Conservation (phyloP, 35 echinoderm and acorn worm species). For the Diadema setosum region DNA sequence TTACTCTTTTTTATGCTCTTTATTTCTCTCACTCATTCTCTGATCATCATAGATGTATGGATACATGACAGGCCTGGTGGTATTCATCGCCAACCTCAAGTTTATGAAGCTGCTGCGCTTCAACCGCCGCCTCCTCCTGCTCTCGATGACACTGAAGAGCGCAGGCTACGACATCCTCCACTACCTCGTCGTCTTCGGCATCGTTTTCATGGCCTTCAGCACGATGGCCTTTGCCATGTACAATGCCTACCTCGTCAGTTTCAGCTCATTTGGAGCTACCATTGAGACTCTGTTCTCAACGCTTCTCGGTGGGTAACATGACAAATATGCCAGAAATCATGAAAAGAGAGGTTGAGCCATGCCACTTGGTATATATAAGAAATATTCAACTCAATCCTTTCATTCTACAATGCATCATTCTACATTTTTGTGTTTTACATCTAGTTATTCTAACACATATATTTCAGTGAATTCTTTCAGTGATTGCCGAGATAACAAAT, state of each 20-base stretch:
- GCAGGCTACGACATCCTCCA: slow-evolving; percentile 61
- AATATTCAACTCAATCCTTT: no score
- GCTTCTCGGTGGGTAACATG: slow-evolving; percentile 91
- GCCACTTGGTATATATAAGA: no score
- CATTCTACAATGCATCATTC: no score
- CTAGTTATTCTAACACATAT: no score
- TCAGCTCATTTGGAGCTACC: slow-evolving; percentile 63
- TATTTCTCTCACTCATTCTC: no score
- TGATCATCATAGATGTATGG: slow-evolving; percentile 72
- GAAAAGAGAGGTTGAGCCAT: no score
- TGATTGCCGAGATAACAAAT: no score
- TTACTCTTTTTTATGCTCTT: no score
- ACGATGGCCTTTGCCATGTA: slow-evolving; percentile 61
- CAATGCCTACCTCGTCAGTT: slow-evolving; percentile 30
- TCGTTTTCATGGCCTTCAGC: slow-evolving; percentile 83
- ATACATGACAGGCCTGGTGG: slow-evolving; percentile 55
- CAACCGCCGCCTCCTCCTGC: slow-evolving; percentile 76
- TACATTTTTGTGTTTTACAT: no score
- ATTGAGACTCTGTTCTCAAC: slow-evolving; percentile 91
- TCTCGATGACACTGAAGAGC: slow-evolving; percentile 54
- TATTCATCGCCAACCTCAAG: slow-evolving; percentile 85
- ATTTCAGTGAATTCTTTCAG: no score
- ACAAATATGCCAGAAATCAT: no score
- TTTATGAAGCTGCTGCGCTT: slow-evolving; percentile 81
- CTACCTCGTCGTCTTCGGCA: slow-evolving; percentile 74